phyloP scores from a whole-genome alignment of 2,797 vertebrate genomes.

The Pipistrellus pipistrellus region DNA sequence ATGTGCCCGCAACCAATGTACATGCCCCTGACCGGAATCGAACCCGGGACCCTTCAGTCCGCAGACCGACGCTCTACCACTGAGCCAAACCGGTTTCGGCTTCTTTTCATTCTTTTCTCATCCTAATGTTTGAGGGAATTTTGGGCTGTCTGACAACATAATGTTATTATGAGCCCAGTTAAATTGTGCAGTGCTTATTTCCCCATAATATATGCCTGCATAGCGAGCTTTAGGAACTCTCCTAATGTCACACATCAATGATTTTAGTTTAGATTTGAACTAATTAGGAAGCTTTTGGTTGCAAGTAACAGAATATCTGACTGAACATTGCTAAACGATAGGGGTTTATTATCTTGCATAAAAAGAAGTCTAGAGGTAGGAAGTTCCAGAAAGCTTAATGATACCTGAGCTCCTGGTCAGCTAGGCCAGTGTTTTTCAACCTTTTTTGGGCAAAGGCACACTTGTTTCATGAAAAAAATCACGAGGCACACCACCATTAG shows the following conservation, averaged over 20 bases:
- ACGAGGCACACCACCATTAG: too few species aligned
- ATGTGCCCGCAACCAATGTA: too few species aligned
- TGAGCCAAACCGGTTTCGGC: too few species aligned
- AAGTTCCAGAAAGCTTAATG: background rate
- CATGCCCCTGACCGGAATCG: too few species aligned
- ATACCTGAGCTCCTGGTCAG: background rate
- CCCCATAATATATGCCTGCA: background rate
- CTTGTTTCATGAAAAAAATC: too few species aligned
- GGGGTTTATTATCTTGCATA: background rate
- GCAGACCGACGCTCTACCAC: too few species aligned
- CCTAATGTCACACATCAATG: background rate
- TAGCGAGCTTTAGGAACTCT: background rate
- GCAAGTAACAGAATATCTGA: background rate
- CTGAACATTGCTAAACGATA: background rate
- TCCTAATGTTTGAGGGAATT: background rate
- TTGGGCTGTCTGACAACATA: background rate
- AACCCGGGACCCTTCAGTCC: too few species aligned
- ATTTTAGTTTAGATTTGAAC: background rate
- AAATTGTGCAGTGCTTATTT: background rate
- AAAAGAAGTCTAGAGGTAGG: background rate
- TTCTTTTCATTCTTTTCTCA: background rate
- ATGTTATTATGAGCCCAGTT: background rate
- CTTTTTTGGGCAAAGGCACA: too few species aligned
- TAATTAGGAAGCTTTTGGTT: background rate
- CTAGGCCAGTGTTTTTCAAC: too few species aligned